Evolutionary conservation across 2,888 invertebrate species (phyloP).

Genomic region (Atethmia centrago): DNA sequence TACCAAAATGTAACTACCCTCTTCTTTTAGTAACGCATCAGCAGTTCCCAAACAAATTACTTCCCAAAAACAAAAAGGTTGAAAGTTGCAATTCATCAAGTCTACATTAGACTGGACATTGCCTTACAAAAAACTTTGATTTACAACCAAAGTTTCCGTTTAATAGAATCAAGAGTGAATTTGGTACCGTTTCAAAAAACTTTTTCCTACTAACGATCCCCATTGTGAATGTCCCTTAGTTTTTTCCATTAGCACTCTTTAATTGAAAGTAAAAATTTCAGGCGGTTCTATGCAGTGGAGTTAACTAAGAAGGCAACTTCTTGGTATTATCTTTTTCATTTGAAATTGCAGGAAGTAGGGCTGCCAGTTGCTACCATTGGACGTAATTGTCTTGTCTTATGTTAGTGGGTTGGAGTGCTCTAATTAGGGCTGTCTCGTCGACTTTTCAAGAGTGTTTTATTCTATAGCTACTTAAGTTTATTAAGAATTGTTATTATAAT

Average conservation of each 20-base stretch:
- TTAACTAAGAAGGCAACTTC: constrained; percentile 66
- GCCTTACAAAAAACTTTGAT: constrained; percentile 72
- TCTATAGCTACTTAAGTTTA: neutral
- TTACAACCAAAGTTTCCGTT: constrained; percentile 74
- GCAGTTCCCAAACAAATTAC: constrained; percentile 52
- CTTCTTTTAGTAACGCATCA: constrained; percentile 35
- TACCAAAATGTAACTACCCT: constrained; percentile 21
- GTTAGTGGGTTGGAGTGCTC: constrained; percentile 12
- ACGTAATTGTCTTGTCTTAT: constrained; percentile 38
- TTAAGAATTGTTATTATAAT: neutral
- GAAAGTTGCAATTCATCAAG: constrained; percentile 64
- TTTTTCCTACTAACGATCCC: constrained; percentile 76
- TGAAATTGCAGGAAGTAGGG: constrained; percentile 55
- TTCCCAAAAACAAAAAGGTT: constrained; percentile 58
- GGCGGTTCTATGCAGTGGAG: constrained; percentile 65
- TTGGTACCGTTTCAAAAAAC: constrained; percentile 79
- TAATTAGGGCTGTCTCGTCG: constrained; percentile 31
- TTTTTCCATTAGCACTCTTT: constrained; percentile 78
- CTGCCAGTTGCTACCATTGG: constrained; percentile 34
- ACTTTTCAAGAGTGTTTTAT: neutral
- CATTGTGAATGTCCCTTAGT: constrained; percentile 76
- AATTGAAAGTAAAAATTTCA: constrained; percentile 74
- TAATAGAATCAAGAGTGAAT: constrained; percentile 81
- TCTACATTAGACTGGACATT: constrained; percentile 72
- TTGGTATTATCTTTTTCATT: constrained; percentile 62